Evolutionary conservation across 1,140 invertebrate genomes (phyloP).

Genomic region (Listronotus oregonensis): DNA sequence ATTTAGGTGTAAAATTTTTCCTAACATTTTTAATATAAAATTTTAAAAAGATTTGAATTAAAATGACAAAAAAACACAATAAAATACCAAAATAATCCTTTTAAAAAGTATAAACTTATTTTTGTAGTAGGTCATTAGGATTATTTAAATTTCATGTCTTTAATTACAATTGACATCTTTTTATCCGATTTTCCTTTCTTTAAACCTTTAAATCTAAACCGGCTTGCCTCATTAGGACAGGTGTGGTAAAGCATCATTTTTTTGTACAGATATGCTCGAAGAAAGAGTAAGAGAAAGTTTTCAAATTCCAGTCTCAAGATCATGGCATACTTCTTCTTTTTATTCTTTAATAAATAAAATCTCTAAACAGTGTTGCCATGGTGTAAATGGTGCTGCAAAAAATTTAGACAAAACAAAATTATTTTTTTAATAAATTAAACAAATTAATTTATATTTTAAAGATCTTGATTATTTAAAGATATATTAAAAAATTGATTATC

Average conservation of each 20-base stretch:
- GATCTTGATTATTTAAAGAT: too few relatives aligned
- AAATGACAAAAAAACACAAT: too few relatives aligned
- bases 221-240: constrained; percentile 21
- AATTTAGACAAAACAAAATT: too few relatives aligned
- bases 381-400: too few relatives aligned
- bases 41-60: too few relatives aligned
- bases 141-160: not conserved
- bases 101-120: too few relatives aligned
- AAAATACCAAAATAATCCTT: too few relatives aligned
- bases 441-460: too few relatives aligned
- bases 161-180: not conserved
- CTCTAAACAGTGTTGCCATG: not conserved
- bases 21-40: too few relatives aligned
- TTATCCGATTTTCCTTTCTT: constrained; percentile 21
- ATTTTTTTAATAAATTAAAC: too few relatives aligned
- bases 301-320: constrained; percentile 18
- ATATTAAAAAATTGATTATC: too few relatives aligned
- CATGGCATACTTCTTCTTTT: constrained; percentile 20
- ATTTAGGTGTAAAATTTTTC: too few relatives aligned
- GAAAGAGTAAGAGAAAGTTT: constrained; percentile 28
- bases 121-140: not conserved
- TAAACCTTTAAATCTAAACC: constrained; percentile 17
- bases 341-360: not conserved
- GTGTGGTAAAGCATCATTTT: constrained; percentile 20
- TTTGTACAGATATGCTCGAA: constrained; percentile 7